Evolutionary conservation across 2,113 vertebrate genomes (phyloP).

Genomic region (Ptilonorhynchus violaceus): DNA sequence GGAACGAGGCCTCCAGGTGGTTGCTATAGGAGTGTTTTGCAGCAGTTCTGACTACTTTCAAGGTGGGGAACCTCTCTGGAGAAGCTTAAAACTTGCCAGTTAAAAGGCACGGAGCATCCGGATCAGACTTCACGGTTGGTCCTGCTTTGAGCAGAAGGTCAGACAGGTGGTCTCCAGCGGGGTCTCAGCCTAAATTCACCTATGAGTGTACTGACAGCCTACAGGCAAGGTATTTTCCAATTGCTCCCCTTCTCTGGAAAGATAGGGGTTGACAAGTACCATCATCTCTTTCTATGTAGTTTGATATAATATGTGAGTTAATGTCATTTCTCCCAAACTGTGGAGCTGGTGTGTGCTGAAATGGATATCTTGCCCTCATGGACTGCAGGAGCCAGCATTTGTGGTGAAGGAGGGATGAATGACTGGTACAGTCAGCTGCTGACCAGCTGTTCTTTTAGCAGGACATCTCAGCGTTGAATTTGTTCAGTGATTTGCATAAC

Average conservation of each 20-base stretch:
- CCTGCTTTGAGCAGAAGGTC: not conserved
- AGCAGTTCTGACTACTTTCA: not conserved
- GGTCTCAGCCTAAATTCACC: not conserved
- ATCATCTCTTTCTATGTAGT: not conserved
- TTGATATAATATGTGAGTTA: accelerated
- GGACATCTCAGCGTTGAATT: not conserved
- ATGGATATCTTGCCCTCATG: not conserved
- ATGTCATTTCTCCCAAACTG: not conserved
- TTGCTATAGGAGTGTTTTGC: accelerated
- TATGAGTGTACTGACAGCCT: not conserved
- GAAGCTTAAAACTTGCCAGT: not conserved
- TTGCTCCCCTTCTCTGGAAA: not conserved
- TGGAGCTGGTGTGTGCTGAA: not conserved
- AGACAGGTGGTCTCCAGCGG: too few relatives aligned
- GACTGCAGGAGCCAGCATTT: too few relatives aligned
- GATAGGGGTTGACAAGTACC: not conserved
- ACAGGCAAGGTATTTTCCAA: not conserved
- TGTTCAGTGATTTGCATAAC: not conserved
- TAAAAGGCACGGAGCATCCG: not conserved
- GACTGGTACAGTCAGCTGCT: not conserved
- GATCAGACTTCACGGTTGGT: not conserved
- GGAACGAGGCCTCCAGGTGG: not conserved
- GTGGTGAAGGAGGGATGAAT: not conserved
- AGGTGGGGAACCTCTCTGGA: not conserved
- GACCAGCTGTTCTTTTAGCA: not conserved